phyloP scores from a whole-genome alignment of 2,888 invertebrate genomes.

The Sminthurides aquaticus region DNA sequence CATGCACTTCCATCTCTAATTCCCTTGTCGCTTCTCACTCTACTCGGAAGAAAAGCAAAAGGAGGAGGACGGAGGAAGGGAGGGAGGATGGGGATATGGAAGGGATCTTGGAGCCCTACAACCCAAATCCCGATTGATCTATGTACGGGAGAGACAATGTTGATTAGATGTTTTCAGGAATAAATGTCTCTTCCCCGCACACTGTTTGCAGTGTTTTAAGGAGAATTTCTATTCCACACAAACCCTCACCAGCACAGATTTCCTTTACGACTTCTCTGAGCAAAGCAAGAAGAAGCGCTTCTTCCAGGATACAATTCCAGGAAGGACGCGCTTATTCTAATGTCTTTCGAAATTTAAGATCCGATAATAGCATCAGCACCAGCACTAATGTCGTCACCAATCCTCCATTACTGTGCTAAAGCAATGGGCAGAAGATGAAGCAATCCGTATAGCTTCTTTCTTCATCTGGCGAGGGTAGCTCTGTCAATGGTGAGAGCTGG shows the following conservation, averaged over 20 bases:
- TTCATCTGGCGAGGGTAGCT: too few species aligned
- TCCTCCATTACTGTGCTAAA: too few species aligned
- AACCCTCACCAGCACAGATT: neutral
- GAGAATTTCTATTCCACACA: neutral
- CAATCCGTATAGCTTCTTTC: too few species aligned
- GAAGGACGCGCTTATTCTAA: too few species aligned
- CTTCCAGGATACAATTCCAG: neutral
- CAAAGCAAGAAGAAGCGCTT: neutral
- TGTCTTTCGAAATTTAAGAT: too few species aligned
- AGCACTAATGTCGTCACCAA: too few species aligned
- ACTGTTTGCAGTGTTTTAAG: neutral
- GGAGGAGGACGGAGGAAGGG: slow-evolving; percentile 12
- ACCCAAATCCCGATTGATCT: neutral
- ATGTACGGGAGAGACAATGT: neutral
- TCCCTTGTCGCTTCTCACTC: slow-evolving; percentile 10
- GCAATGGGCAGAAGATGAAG: too few species aligned
- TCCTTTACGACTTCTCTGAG: neutral
- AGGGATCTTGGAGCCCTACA: neutral
- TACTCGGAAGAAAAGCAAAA: slow-evolving; percentile 15
- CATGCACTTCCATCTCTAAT: slow-evolving; percentile 13
- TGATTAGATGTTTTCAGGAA: neutral
- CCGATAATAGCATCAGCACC: too few species aligned
- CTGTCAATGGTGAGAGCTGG: too few species aligned
- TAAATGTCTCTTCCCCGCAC: neutral
- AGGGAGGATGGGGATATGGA: neutral